Evolutionary conservation across 2,113 vertebrate species (phyloP).

Genomic region (Prunella himalayana): DNA sequence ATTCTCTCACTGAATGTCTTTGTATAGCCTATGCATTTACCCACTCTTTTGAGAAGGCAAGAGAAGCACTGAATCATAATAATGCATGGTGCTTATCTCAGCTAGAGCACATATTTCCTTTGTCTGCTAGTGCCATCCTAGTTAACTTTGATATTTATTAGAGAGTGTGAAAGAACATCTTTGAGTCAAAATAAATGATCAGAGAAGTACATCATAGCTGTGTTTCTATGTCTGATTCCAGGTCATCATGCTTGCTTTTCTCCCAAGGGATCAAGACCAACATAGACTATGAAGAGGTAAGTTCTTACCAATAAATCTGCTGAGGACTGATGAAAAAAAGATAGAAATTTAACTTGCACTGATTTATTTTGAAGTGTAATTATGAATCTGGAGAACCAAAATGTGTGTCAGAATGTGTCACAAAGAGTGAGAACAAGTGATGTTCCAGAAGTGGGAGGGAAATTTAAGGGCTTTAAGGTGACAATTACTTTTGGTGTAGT

Average conservation of each 20-base stretch:
- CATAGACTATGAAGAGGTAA: neutral
- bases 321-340: neutral
- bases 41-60: neutral
- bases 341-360: neutral
- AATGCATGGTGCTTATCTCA: neutral
- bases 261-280: neutral
- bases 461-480: neutral
- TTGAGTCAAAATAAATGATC: neutral
- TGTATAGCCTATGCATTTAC: neutral
- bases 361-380: neutral
- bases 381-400: neutral
- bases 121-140: neutral
- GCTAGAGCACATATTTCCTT: neutral
- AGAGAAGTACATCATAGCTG: neutral
- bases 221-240: neutral
- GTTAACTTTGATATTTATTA: conserved; percentile 38
- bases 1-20: neutral
- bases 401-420: neutral
- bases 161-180: neutral
- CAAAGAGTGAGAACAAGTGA: neutral
- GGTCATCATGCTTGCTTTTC: neutral
- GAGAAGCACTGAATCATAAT: neutral
- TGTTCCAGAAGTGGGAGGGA: neutral
- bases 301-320: neutral
- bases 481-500: neutral